phyloP scores from a whole-genome alignment of 2,888 invertebrate species.

The Tipula lateralis region DNA sequence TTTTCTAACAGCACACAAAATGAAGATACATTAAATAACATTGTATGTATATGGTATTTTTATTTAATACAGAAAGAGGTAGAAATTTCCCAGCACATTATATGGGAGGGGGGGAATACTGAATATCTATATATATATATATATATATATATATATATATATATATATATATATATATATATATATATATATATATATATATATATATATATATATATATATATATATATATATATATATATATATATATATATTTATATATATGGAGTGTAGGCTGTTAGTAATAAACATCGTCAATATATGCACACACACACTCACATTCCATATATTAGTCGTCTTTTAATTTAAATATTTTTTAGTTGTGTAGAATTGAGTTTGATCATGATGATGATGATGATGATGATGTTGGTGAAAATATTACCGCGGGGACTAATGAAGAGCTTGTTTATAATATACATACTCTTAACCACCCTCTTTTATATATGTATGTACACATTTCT shows the following conservation, averaged over 20 bases:
- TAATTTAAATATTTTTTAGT: not conserved
- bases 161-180: no score
- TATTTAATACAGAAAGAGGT: not conserved
- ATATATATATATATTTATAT: not conserved
- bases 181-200: no score
- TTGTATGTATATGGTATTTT: not conserved
- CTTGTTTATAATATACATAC: conserved; percentile 31
- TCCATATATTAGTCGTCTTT: conserved; percentile 14
- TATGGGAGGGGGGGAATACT: not conserved
- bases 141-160: not conserved
- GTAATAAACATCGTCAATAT: no score
- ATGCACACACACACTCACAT: not conserved
- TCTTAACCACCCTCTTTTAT: not conserved
- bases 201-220: no score
- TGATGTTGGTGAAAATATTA: conserved; percentile 30
- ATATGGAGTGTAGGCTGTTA: no score
- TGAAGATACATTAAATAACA: not conserved
- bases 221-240: not conserved
- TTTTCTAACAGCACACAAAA: conserved; percentile 11
- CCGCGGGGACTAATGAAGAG: conserved; percentile 32
- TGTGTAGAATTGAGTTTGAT: not conserved
- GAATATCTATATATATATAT: not conserved
- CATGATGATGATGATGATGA: not conserved
- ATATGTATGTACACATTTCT: not conserved
- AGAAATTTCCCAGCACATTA: not conserved